Evolutionary conservation across 2,888 invertebrate genomes (phyloP).

Genomic region (Campoletis raptor): DNA sequence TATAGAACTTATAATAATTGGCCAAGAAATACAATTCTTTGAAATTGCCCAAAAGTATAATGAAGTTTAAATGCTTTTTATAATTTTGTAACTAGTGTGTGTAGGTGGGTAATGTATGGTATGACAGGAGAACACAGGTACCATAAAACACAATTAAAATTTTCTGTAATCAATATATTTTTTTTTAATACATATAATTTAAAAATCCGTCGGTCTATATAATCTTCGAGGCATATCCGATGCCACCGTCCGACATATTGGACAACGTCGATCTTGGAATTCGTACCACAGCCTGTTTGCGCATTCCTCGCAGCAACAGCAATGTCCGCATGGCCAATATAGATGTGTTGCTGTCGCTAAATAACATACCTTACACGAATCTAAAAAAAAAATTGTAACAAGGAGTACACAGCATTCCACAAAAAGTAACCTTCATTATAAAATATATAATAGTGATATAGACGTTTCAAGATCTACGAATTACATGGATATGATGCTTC

Average conservation of each 20-base stretch:
- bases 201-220: neutral
- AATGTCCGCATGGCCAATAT: neutral
- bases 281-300: neutral
- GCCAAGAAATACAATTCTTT: no score
- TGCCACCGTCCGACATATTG: neutral
- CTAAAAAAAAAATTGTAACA: no score
- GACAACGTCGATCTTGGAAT: neutral
- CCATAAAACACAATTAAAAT: no score
- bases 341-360: neutral
- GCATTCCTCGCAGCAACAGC: neutral
- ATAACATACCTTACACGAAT: slow-evolving; percentile 2
- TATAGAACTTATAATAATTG: no score
- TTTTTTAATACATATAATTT: neutral
- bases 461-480: neutral
- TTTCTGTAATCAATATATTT: neutral
- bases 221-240: slow-evolving; percentile 8
- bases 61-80: no score
- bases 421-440: neutral
- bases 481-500: neutral
- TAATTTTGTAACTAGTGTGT: no score
- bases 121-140: no score
- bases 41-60: no score
- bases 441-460: neutral
- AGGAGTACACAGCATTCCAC: neutral
- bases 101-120: no score